These are phyloP conservation scores for Metacarcinus magister DNA, from an alignment of 2,888 invertebrate genomes.

Conservation along the genomic window DNA sequence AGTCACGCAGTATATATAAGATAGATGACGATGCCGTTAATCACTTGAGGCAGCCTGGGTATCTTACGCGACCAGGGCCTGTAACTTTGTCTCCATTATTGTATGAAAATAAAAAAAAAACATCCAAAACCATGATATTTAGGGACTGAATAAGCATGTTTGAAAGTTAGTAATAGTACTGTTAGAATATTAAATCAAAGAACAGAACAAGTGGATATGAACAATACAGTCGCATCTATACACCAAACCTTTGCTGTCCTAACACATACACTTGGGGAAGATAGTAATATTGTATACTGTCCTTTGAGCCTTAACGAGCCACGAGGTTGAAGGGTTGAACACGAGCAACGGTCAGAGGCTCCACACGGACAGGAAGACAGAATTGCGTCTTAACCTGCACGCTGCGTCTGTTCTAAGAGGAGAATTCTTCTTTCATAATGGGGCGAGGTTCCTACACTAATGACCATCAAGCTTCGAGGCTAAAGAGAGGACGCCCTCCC, in stretches of 20 bases:
- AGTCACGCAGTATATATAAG: background rate
- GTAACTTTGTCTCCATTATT: no score
- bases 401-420: background rate
- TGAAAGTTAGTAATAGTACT: no score
- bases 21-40: no score
- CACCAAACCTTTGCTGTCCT: background rate
- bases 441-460: background rate
- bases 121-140: no score
- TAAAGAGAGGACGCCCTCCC: background rate
- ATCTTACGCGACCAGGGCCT: no score
- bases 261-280: background rate
- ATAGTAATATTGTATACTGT: background rate
- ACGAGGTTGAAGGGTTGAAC: background rate
- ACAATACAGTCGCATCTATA: background rate
- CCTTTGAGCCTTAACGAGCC: background rate
- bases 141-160: no score
- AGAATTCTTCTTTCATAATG: constrained; percentile 6
- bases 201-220: background rate
- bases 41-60: no score
- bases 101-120: no score
- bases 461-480: background rate
- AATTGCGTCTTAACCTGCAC: background rate
- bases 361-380: background rate
- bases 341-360: background rate
- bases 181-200: background rate